These are phyloP conservation scores for Amphibalanus amphitrite DNA, from an alignment of 1,140 invertebrate genomes.

Conservation along the genomic window DNA sequence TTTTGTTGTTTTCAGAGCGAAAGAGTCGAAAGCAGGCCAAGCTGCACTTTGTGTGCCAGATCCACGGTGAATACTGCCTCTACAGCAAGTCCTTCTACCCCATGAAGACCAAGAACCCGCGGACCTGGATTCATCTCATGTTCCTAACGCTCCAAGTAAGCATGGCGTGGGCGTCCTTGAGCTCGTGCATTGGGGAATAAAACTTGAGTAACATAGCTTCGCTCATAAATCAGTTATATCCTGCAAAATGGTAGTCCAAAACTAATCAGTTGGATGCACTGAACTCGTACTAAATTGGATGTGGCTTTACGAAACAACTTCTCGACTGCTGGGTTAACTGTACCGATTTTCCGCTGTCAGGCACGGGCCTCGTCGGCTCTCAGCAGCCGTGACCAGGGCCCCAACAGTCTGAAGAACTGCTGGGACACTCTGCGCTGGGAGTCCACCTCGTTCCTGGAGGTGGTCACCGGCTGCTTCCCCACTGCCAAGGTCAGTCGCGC, in stretches of 20 bases:
- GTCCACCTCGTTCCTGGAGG: slow-evolving; percentile 68
- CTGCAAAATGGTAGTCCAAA: no score
- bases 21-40: slow-evolving; percentile 69
- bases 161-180: no score
- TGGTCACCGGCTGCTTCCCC: slow-evolving; percentile 83
- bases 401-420: slow-evolving; percentile 68
- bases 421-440: slow-evolving; percentile 85
- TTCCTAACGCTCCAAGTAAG: slow-evolving; percentile 77
- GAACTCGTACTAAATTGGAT: no score
- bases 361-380: slow-evolving; percentile 58
- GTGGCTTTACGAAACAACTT: no score
- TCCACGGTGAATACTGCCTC: slow-evolving; percentile 68
- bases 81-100: slow-evolving; percentile 68
- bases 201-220: no score
- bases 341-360: no score
- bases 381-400: slow-evolving; percentile 62
- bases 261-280: no score
- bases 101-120: slow-evolving; percentile 65
- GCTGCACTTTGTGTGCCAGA: slow-evolving; percentile 74
- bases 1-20: slow-evolving; percentile 39
- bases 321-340: no score
- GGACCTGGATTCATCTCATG: slow-evolving; percentile 89
- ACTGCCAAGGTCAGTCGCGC: slow-evolving; percentile 45
- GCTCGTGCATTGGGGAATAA: no score
- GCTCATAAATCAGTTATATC: no score